Evolutionary conservation across 2,888 invertebrate genomes (phyloP), one percentile per base, ranked within the genome.

Genomic region (Gryllus longicercus): DNA sequence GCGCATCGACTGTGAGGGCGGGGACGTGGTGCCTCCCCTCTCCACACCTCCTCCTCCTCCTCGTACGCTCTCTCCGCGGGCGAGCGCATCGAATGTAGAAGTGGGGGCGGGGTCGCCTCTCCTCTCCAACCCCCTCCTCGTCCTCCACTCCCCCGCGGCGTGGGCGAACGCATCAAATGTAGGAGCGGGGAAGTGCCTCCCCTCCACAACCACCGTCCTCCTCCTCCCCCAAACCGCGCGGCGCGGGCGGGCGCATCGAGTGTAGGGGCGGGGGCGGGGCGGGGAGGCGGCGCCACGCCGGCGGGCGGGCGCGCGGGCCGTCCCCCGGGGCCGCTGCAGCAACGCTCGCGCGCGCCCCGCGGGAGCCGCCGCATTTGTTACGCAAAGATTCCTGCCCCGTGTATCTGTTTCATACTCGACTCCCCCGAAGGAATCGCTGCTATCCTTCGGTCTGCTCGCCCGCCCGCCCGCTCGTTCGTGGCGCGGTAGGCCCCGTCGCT

Each of bases 311-410:
- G 2, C 0, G 38, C 8, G 5, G 38, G 38, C 2, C 38, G 38
- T 38, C 38, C 38, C 38, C 38, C 38, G 38, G 38, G 38, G 38
- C 38, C 38, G 38, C 38, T 38, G 8, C 38, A 8, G 38, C 38
- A 38, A 38, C 38, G 38, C 38, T 38, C 2, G 25, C 38, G 38
- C 38, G 38, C 38, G 38, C 38, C 38, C 38, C 38, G 38, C 38
- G 38, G 38, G 38, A 38, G 38, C 8, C 63, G 63, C 63, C 63
- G n/a, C n/a, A 63, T 63, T 63, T 63, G 63, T 63, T 63, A 63
- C 63, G 63, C 63, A 63, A 63, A 63, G 63, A 63, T 63, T 63
- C 63, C 16, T 63, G 63, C n/a, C 63, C 63, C 63, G 63, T n/a
- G 63, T n/a, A 63, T 63, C 63, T 63, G 12, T 63, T 63, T 63